Percentiles rank a stretch among this genome's conserved stretches.
Conservation (phyloP, 1,140 invertebrate genomes). For the Acromyrmex heyeri region DNA sequence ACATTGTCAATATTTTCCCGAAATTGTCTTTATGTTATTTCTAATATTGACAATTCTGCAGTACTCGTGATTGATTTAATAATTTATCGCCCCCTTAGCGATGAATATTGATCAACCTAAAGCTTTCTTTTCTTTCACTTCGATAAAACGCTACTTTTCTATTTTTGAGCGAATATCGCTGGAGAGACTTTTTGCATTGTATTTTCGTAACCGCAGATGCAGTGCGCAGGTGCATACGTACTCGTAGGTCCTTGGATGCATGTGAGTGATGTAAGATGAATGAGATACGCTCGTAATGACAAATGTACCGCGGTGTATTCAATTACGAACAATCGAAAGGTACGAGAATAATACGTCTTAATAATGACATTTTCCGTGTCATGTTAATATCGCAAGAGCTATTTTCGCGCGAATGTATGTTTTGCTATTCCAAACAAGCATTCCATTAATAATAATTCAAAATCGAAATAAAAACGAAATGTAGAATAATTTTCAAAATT, state of each 20-base stretch:
- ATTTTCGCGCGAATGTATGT: background rate
- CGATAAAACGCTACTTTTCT: background rate
- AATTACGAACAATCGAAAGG: conserved; percentile 1
- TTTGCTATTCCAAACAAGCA: background rate
- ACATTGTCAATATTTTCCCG: conserved; percentile 32
- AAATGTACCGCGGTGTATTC: conserved; percentile 17
- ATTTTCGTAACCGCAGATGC: conserved; percentile 27
- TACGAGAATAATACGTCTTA: background rate
- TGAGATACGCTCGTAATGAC: conserved; percentile 45
- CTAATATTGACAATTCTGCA: background rate
- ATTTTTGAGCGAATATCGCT: background rate
- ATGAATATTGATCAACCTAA: background rate
- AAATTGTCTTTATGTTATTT: background rate
- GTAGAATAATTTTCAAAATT: background rate
- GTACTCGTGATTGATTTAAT: background rate
- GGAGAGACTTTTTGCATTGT: background rate
- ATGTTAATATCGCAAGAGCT: background rate
- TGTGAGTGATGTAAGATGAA: conserved; percentile 31
- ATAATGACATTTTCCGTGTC: background rate
- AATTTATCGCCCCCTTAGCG: background rate
- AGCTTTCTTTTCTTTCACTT: background rate
- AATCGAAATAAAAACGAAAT: background rate
- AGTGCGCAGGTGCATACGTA: conserved; percentile 23
- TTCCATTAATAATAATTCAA: background rate
- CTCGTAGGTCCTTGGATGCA: conserved; percentile 30